These are phyloP conservation scores for Trigoniulus corallinus DNA, from an alignment of 1,140 invertebrate genomes.

Conservation along the genomic window DNA sequence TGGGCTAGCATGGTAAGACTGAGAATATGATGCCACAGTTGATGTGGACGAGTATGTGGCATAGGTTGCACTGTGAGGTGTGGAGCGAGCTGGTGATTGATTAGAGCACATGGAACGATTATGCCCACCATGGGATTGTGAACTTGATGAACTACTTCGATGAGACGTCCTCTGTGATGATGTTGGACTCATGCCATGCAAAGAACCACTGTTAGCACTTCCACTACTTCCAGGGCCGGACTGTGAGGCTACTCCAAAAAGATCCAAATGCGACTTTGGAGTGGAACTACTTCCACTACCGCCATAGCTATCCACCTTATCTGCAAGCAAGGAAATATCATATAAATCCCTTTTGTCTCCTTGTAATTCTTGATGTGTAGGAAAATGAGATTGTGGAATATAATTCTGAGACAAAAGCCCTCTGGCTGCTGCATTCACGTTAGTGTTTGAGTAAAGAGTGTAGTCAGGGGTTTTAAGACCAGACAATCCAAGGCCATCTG, in stretches of 20 bases:
- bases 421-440: neutral
- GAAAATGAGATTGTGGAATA: constrained; percentile 1
- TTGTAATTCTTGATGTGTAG: neutral
- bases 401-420: constrained; percentile 1
- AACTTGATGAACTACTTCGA: neutral
- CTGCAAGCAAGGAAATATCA: neutral
- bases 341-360: neutral
- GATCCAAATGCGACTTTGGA: neutral
- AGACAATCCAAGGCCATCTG: neutral
- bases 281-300: neutral
- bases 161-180: neutral
- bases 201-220: neutral
- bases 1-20: constrained; percentile 2
- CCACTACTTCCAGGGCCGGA: neutral
- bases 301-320: neutral
- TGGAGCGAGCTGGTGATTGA: neutral
- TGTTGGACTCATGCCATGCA: neutral
- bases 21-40: neutral
- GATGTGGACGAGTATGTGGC: neutral
- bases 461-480: neutral
- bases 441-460: neutral
- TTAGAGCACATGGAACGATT: neutral
- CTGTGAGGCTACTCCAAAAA: neutral
- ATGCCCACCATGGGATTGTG: neutral
- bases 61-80: neutral